Evolutionary conservation across 2,113 vertebrate genomes (phyloP).

Genomic region (Poecilia latipinna): DNA sequence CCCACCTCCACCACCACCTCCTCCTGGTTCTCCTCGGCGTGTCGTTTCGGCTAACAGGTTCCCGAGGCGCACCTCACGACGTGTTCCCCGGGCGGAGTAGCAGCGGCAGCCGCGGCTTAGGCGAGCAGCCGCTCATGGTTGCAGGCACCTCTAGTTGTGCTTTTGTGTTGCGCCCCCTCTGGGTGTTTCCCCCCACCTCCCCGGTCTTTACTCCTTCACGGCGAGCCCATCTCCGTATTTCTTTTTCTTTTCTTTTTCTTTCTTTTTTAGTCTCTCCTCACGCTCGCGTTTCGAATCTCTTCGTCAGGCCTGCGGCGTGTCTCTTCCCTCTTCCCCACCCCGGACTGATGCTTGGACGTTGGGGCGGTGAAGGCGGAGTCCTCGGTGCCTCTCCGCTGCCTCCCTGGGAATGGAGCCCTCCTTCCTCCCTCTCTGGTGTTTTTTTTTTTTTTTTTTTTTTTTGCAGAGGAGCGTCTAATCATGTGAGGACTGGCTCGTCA

Average conservation of each 20-base stretch:
- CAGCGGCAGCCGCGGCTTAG: conserved; percentile 76
- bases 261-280: not conserved
- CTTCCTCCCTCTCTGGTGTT: conserved; percentile 21
- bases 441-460: conserved; percentile 14
- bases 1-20: conserved; percentile 48
- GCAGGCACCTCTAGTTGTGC: conserved; percentile 81
- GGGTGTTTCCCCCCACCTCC: conserved; percentile 71
- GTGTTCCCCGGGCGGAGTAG: conserved; percentile 77
- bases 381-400: conserved; percentile 34
- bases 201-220: conserved; percentile 76
- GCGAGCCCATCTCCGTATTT: conserved; percentile 84
- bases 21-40: conserved; percentile 66
- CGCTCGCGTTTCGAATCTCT: conserved; percentile 15
- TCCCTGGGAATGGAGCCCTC: conserved; percentile 59
- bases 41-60: conserved; percentile 81
- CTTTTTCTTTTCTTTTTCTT: too few species aligned
- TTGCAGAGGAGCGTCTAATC: conserved; percentile 63
- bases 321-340: not conserved
- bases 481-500: conserved; percentile 51
- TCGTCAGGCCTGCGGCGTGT: conserved; percentile 38
- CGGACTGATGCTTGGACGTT: conserved; percentile 55
- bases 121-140: conserved; percentile 85
- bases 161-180: conserved; percentile 66
- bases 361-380: conserved; percentile 77
- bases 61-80: conserved; percentile 83